Evolutionary conservation across 2,113 vertebrate genomes (phyloP).

Genomic region (Camarhynchus parvulus): DNA sequence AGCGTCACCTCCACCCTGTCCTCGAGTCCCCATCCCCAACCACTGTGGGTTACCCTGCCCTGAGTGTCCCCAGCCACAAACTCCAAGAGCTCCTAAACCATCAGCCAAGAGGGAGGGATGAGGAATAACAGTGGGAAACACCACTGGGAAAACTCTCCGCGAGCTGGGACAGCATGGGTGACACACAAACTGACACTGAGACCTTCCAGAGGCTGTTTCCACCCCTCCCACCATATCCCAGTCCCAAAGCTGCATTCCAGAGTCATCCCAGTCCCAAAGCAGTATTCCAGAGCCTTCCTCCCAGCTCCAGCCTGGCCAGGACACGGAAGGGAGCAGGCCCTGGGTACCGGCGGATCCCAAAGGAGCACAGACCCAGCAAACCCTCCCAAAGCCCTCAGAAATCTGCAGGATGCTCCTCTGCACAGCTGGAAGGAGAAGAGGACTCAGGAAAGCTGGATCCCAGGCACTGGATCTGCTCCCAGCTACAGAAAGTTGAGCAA

Average conservation of each 20-base stretch:
- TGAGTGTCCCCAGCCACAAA: not conserved
- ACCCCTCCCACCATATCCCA: not conserved
- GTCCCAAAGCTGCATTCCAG: not conserved
- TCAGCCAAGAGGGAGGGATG: not conserved
- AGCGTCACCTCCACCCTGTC: not conserved
- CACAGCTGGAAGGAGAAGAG: not conserved
- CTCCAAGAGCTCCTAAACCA: not conserved
- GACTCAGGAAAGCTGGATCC: not conserved
- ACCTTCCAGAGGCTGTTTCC: not conserved
- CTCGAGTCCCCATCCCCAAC: fast-evolving
- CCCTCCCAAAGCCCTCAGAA: fast-evolving
- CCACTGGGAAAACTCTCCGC: fast-evolving
- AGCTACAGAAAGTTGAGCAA: not conserved
- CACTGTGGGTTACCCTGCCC: not conserved
- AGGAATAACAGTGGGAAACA: not conserved
- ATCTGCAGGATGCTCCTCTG: not conserved
- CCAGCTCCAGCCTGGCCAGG: not conserved
- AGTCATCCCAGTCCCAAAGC: not conserved
- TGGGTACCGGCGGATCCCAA: fast-evolving
- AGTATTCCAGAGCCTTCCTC: not conserved
- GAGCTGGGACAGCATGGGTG: not conserved
- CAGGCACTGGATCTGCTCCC: not conserved
- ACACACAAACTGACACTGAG: fast-evolving
- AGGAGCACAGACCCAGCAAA: not conserved
- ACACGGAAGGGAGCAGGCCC: fast-evolving